Percentiles rank a stretch among this genome's conserved stretches.
These are phyloP conservation scores for Plutella xylostella DNA, from an alignment of 2,888 invertebrate genomes.

Conservation along the genomic window DNA sequence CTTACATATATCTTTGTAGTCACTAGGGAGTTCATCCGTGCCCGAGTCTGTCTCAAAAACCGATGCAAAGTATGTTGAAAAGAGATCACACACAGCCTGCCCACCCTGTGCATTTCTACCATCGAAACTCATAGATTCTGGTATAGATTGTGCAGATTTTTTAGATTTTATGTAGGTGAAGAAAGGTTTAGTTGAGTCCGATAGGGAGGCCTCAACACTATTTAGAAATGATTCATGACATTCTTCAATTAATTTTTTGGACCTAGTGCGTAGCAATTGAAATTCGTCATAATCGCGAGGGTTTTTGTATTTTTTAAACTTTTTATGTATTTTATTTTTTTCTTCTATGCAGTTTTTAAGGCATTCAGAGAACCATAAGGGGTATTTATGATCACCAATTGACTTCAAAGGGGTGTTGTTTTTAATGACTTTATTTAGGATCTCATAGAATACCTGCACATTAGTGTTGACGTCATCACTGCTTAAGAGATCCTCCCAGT, in stretches of 20 bases:
- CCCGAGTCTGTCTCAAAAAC: not conserved
- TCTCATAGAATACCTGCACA: not conserved
- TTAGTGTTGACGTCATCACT: not conserved
- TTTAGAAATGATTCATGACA: not conserved
- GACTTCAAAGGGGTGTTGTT: not conserved
- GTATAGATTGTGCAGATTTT: not conserved
- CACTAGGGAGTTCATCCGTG: no score
- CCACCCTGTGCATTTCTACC: not conserved
- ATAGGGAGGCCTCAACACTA: not conserved
- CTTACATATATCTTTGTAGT: no score
- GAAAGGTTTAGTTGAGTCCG: not conserved
- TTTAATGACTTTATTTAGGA: not conserved
- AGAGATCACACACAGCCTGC: not conserved
- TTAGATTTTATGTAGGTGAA: not conserved
- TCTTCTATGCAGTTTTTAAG: not conserved
- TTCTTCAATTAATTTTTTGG: not conserved
- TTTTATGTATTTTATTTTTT: not conserved
- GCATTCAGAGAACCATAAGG: not conserved
- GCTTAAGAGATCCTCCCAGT: no score
- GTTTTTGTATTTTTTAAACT: not conserved
- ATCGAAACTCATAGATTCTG: not conserved
- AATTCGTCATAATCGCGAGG: constrained; percentile 2
- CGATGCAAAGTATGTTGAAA: not conserved
- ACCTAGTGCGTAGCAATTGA: not conserved
- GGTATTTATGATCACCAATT: not conserved